Base-by-base conservation (phyloP, 2,113 vertebrate species). In the Catharus fuscescens region DNA sequence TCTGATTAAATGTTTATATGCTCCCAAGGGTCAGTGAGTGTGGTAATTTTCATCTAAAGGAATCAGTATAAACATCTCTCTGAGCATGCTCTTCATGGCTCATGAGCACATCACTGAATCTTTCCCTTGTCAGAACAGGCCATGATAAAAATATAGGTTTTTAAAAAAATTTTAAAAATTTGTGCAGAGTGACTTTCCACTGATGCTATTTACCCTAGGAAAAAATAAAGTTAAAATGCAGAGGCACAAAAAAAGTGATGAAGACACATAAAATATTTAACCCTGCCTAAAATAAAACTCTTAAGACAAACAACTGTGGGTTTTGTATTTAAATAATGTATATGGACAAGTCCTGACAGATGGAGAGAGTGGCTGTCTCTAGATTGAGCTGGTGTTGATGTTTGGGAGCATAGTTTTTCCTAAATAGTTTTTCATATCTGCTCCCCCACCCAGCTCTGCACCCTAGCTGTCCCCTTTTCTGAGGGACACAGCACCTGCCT, bases 61-160 rank as follows among this genome's bases (percentile, higher is more conserved):
- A 80, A 66, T 25, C 47, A 79, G 6, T 29, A 16, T 66, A 71
- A 82, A 80, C 34, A 44, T 12, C 10, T 36, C 36, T 57, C 24
- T 14, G 2, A 91, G 21, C 21, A 12, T 23, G 18, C 15, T 52
- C 21, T 61, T 53, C 23, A 12, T 57, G 62, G 71, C 42, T 80
- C 24, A 18, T 1, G 25, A 79, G 12, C 5, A 24, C 0, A 2
- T 40, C 14, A 34, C 40, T 34, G 34, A 70, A 11, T 57, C 3
- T 60, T 81, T 28, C 13, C 21, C 17, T 61, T 61, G 9, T 36
- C n/a, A 48, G 19, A 31, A 54, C 7, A 67, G 31, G 29, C 21
- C 14, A 80, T 9, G 3, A 52, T 79, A 52, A 86, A 88, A 57
- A 48, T 16, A 8, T 48, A 76, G 25, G 6, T 20, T 76, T 57